Evolutionary conservation across 2,113 vertebrate species (phyloP), one percentile per base, ranked within the genome.

Genomic region (Acrocephalus arundinaceus): DNA sequence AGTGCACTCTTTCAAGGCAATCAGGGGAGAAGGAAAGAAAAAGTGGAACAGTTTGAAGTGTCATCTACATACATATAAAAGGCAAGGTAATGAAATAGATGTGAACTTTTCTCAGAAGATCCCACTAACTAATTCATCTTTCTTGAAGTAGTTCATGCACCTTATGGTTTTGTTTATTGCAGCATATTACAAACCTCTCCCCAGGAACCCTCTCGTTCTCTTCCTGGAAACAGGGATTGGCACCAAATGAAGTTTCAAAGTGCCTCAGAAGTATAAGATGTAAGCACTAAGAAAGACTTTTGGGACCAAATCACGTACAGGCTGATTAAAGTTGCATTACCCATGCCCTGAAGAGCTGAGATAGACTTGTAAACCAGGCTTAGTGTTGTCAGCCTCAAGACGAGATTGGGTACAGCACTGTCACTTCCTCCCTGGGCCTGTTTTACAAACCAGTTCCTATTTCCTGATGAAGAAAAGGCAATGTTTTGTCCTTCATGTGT

Each of bases 81-180:
- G 59, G 62, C 67, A 93, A 93, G 45, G 52, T 94, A 88, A 81
- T 61, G 46, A 82, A 87, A 61, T 14, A 81, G 14, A 95, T 93
- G 76, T 87, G 65, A 93, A 94, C 25, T 65, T 90, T 86, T 77
- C 77, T 88, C 2, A 31, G 67, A 93, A 96, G 66, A 94, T 94
- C 39, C 68, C 71, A 54, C 76, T 91, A 81, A 85, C 33, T 63
- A 87, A 91, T 80, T 94, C 52, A 90, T 96, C 88, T 97, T 91
- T 94, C 86, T 81, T 97, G 83, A 97, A 94, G 93, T 94, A 97
- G 84, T 87, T 95, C 91, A 90, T 94, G 85, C 37, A 90, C 82
- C 94, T 96, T 88, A 70, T 94, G 86, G 74, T 97, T 97, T 90
- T 95, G 84, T 97, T 96, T 96, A 85, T 93, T 96, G 74, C 37